Conservation (phyloP, 1,140 invertebrate genomes). For the Hyphantria cunea region DNA sequence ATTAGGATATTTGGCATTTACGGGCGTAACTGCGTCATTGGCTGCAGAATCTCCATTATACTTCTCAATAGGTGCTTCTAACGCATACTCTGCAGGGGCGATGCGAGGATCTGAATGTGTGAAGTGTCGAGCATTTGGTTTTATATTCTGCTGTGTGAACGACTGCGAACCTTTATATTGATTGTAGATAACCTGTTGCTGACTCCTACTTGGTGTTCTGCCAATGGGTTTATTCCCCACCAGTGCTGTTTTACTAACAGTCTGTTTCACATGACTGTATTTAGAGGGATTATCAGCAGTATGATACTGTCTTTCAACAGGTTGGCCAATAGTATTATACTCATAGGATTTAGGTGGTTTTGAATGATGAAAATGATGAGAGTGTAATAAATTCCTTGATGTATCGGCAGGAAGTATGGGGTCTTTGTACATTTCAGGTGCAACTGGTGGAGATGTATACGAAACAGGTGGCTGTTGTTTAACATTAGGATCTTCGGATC, state of each 20-base stretch:
- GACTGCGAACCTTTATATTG: conserved; percentile 70
- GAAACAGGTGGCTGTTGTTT: background rate
- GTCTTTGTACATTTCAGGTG: conserved; percentile 44
- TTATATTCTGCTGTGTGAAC: conserved; percentile 59
- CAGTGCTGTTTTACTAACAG: conserved; percentile 65
- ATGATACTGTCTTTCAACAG: conserved; percentile 40
- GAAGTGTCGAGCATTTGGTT: conserved; percentile 29
- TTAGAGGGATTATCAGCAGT: conserved; percentile 12
- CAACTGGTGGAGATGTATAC: background rate
- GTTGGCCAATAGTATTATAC: conserved; percentile 69
- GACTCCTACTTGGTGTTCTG: conserved; percentile 54
- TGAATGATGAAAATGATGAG: conserved; percentile 1
- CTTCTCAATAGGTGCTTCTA: conserved; percentile 43
- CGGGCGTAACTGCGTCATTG: conserved; percentile 35
- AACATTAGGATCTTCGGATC: conserved; percentile 15
- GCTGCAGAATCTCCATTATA: conserved; percentile 55
- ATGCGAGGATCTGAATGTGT: conserved; percentile 59
- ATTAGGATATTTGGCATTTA: conserved; percentile 16
- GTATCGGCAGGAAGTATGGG: conserved; percentile 58
- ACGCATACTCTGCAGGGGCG: conserved; percentile 16
- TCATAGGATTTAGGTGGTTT: conserved; percentile 38
- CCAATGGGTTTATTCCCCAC: conserved; percentile 44
- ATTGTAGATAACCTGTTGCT: conserved; percentile 67
- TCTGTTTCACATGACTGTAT: conserved; percentile 59
- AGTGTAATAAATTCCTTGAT: conserved; percentile 36